A percentile compares a stretch with the other conserved stretches of the same genome.
These are phyloP conservation scores for Actinernus sp. DNA, from an alignment of 92 coral and sea anemone genomes.

Conservation along the genomic window DNA sequence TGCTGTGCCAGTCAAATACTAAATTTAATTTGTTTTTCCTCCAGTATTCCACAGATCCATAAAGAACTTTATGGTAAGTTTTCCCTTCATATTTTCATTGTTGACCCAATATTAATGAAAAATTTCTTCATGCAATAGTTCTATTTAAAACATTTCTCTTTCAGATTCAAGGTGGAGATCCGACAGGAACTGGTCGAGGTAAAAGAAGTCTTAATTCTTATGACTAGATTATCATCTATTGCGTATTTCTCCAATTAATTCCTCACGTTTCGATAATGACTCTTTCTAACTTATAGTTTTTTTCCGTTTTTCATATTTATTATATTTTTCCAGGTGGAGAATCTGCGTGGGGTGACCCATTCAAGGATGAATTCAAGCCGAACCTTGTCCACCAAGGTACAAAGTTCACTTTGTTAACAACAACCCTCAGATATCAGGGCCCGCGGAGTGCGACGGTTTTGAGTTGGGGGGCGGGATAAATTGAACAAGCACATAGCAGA, in stretches of 20 bases:
- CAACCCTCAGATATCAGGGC: too few species aligned
- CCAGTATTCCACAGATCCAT: slow-evolving; percentile 98
- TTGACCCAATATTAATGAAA: too few species aligned
- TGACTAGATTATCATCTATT: background rate
- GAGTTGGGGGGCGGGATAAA: too few species aligned
- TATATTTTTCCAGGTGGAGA: slow-evolving; percentile 80
- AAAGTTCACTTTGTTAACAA: background rate
- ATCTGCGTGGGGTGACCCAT: slow-evolving; percentile 94
- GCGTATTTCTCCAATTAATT: background rate
- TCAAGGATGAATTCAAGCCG: slow-evolving; percentile 97
- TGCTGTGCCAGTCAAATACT: too few species aligned
- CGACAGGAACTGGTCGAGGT: slow-evolving; percentile 98
- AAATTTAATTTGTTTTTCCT: slow-evolving; percentile 14
- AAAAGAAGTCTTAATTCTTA: background rate
- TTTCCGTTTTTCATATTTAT: too few species aligned
- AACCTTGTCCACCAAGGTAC: slow-evolving; percentile 93
- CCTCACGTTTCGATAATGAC: background rate
- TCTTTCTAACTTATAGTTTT: background rate
- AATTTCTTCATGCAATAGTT: background rate
- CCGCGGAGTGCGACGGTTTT: too few species aligned
- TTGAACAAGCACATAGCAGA: too few species aligned
- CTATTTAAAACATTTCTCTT: background rate
- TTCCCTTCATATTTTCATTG: background rate
- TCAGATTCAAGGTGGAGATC: slow-evolving; percentile 99
- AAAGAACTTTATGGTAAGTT: slow-evolving; percentile 94